phyloP scores from a whole-genome alignment of 2,113 vertebrate genomes.

The Micronycteris hirsuta region DNA sequence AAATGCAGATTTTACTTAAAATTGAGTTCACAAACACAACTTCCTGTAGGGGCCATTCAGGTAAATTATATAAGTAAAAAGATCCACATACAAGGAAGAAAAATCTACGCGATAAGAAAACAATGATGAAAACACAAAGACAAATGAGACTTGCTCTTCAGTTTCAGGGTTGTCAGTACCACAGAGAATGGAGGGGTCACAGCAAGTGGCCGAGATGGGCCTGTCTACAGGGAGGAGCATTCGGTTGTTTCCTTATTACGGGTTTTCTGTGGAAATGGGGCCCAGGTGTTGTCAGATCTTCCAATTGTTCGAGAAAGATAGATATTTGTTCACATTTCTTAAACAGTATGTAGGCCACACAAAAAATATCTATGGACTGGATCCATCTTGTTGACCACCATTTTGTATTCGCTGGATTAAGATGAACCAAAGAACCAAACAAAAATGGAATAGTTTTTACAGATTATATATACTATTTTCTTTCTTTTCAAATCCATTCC shows the following conservation, averaged over 20 bases:
- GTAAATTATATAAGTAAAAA: not conserved
- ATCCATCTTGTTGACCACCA: not conserved
- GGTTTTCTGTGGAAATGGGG: not conserved
- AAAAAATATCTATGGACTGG: not conserved
- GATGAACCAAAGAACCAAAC: not conserved
- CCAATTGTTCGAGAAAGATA: not conserved
- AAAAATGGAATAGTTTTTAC: not conserved
- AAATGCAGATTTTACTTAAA: not conserved
- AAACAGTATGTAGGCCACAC: not conserved
- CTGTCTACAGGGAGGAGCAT: not conserved
- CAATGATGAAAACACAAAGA: not conserved
- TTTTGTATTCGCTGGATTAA: not conserved
- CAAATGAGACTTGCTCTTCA: not conserved
- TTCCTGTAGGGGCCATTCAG: not conserved
- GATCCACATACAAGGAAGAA: not conserved
- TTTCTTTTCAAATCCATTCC: not conserved
- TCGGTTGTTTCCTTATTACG: not conserved
- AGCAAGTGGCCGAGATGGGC: not conserved
- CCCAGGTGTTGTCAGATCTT: not conserved
- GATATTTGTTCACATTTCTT: not conserved
- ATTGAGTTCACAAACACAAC: not conserved
- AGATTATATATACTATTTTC: not conserved
- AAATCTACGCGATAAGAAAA: not conserved
- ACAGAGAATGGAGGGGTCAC: not conserved
- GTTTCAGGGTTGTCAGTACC: too few relatives aligned